These are phyloP conservation scores for Bombylius discolor DNA, from an alignment of 2,888 invertebrate genomes.

Conservation along the genomic window DNA sequence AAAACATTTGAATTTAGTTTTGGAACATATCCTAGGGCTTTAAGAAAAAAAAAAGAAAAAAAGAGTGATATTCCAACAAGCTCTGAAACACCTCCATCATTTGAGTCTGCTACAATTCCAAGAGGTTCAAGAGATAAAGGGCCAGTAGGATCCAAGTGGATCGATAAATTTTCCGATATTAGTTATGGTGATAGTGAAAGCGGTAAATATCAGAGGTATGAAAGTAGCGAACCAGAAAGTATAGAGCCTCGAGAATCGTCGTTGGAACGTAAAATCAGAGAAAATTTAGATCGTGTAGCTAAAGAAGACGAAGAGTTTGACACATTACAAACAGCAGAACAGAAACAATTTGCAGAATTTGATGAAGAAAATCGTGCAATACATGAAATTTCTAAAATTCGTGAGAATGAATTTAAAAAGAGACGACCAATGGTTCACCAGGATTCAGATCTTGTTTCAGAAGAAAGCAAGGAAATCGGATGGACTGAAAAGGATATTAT, in stretches of 20 bases:
- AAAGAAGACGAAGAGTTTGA: conserved; percentile 37
- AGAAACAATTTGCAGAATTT: conserved; percentile 45
- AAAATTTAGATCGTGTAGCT: conserved; percentile 23
- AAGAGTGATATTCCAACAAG: conserved; percentile 42
- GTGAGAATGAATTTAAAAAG: conserved; percentile 31
- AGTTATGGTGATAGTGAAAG: conserved; percentile 39
- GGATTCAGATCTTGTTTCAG: conserved; percentile 35
- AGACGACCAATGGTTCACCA: conserved; percentile 35
- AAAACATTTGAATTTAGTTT: conserved; percentile 58
- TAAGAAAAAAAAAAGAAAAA: conserved; percentile 34
- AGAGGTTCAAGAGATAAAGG: conserved; percentile 42
- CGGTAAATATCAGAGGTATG: conserved; percentile 32
- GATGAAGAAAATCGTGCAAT: conserved; percentile 42
- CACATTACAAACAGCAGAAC: conserved; percentile 35
- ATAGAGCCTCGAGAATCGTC: conserved; percentile 35
- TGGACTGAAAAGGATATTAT: conserved; percentile 36
- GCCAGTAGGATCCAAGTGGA: conserved; percentile 41
- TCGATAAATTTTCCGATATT: conserved; percentile 37
- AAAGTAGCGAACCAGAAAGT: conserved; percentile 31
- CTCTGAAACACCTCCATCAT: conserved; percentile 44
- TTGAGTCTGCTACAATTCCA: conserved; percentile 53
- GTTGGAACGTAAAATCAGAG: conserved; percentile 34
- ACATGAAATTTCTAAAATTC: conserved; percentile 36
- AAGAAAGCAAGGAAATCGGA: conserved; percentile 34
- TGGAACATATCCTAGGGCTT: conserved; percentile 65